These are phyloP conservation scores for Solea senegalensis DNA, from an alignment of 2,113 vertebrate genomes.

Conservation along the genomic window DNA sequence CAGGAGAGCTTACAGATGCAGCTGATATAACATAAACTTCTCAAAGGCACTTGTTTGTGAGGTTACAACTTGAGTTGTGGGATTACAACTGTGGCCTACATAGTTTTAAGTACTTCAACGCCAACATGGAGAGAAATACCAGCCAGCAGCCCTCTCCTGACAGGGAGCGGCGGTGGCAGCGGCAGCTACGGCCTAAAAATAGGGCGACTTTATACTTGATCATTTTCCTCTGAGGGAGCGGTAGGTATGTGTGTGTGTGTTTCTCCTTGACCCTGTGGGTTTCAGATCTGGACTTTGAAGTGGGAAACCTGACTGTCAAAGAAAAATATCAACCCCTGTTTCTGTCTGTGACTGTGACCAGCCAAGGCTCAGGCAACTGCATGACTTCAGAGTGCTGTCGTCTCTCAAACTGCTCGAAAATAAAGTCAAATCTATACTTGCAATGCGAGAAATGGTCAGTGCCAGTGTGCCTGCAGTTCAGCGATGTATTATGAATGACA, in stretches of 20 bases:
- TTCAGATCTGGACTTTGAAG: constrained; percentile 68
- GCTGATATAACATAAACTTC: constrained; percentile 18
- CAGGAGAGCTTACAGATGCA: background rate
- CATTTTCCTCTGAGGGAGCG: constrained; percentile 44
- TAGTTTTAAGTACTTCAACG: constrained; percentile 46
- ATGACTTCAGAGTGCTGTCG: constrained; percentile 2
- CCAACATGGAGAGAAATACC: constrained; percentile 58
- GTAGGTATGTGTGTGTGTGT: constrained; percentile 20
- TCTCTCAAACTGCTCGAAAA: background rate
- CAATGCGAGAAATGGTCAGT: background rate
- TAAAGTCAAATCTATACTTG: constrained; percentile 4
- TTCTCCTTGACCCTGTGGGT: constrained; percentile 60
- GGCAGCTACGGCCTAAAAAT: constrained; percentile 65
- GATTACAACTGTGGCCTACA: constrained; percentile 59
- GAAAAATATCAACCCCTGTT: constrained; percentile 39
- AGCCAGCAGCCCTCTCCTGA: constrained; percentile 42
- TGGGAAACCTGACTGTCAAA: constrained; percentile 42
- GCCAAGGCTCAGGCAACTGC: background rate
- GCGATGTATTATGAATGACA: constrained; percentile 45
- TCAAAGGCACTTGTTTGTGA: constrained; percentile 36
- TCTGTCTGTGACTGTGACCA: constrained; percentile 21
- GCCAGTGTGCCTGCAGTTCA: background rate
- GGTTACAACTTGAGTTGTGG: constrained; percentile 15
- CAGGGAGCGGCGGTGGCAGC: constrained; percentile 13
- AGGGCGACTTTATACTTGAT: constrained; percentile 59